Base-by-base conservation (phyloP, 2,113 vertebrate genomes). In the Cebus imitator region DNA sequence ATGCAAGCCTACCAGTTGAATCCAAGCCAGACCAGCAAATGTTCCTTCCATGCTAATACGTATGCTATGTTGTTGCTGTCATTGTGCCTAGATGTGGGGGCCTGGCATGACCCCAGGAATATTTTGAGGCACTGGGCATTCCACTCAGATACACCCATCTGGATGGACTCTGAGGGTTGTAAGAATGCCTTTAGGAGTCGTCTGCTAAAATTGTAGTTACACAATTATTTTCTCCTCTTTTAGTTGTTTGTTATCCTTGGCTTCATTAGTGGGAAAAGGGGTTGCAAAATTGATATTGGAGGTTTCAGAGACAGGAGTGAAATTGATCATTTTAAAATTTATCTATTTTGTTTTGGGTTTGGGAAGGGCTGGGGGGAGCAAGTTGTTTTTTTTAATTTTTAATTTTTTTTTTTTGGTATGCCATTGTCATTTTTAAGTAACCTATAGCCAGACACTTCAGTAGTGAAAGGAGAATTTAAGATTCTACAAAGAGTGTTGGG, bases 191-290 rank as follows among this genome's bases (percentile, higher is more conserved):
- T 95, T 10, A 21, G 57, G 68, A 55, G 23, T 93, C 95, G 87
- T 90, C 75, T 93, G 79, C 83, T 89, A 61, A 94, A 90, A 91
- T 20, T 37, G 16, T 84, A 93, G 70, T 92, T 94, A 84, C n/a
- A 73, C 90, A 95, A 76, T 85, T 35, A 92, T 95, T 93, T 98
- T 93, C 64, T 96, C 87, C 83, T 84, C 1, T 84, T 73, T 64
- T 85, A 43, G 21, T 93, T 30, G 21, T 80, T 86, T 96, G 78
- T 92, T 96, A 48, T 78, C 21, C 82, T 96, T 97, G 93, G 75
- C 92, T 30, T 91, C 66, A 23, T 86, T 68, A 84, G n/a, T 95
- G 76, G 94, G 86, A 87, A 96, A 90, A 68, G 50, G 93, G 40
- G 61, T 55, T 83, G 73, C 94, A 70, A 72, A 92, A 90, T 96